These are phyloP conservation scores for Sinelater perroti DNA, from an alignment of 2,888 invertebrate species.

Conservation along the genomic window DNA sequence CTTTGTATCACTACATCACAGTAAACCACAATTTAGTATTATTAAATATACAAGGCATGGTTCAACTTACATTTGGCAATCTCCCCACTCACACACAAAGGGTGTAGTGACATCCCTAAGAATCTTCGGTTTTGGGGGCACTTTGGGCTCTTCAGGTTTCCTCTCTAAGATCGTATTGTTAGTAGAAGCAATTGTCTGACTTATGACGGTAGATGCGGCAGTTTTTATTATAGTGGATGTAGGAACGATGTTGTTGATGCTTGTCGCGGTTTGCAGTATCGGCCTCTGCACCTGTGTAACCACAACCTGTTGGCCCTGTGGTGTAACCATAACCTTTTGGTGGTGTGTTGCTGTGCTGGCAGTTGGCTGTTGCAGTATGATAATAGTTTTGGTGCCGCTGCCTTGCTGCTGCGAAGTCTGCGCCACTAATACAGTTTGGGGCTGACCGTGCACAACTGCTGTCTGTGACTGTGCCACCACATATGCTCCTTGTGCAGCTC, in stretches of 20 bases:
- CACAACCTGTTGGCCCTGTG: conserved; percentile 73
- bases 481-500: conserved; percentile 68
- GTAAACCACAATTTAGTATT: conserved; percentile 13
- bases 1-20: conserved; percentile 64
- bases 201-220: conserved; percentile 44
- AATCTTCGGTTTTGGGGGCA: conserved; percentile 52
- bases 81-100: conserved; percentile 92
- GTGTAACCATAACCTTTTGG: conserved; percentile 70
- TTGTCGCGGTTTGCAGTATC: conserved; percentile 60
- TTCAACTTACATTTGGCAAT: conserved; percentile 74
- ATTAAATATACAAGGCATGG: conserved; percentile 15
- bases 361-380: conserved; percentile 68
- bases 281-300: conserved; percentile 70
- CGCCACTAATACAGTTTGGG: conserved; percentile 72
- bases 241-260: conserved; percentile 61
- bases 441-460: conserved; percentile 67
- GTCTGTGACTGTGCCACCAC: conserved; percentile 73
- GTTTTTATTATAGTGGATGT: conserved; percentile 52
- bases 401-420: conserved; percentile 74
- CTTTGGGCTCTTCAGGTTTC: conserved; percentile 44
- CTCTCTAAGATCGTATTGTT: conserved; percentile 45
- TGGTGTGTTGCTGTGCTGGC: conserved; percentile 60
- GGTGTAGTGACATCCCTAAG: conserved; percentile 61
- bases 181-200: conserved; percentile 42
- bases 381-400: conserved; percentile 73